Conservation (phyloP, 2,888 invertebrate genomes). For the Lasioglossum villosulum region DNA sequence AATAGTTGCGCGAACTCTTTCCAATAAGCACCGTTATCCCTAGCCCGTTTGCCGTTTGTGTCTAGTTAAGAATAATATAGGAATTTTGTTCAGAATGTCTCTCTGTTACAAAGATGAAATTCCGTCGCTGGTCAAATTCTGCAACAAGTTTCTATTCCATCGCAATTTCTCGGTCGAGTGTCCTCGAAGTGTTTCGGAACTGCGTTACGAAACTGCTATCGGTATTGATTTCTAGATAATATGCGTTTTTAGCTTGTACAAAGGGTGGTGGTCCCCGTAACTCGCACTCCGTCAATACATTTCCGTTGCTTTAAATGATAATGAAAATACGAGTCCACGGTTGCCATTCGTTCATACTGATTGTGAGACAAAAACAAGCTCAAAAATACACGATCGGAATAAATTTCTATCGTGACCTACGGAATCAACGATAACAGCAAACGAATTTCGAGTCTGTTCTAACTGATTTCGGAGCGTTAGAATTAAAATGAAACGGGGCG, state of each 20-base stretch:
- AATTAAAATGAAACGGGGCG: constrained; percentile 40
- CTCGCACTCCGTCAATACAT: no score
- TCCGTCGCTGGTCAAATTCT: background rate
- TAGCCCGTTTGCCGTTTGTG: background rate
- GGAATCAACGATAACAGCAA: background rate
- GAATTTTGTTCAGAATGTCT: background rate
- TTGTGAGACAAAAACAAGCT: no score
- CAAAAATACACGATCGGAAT: background rate
- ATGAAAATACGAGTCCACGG: no score
- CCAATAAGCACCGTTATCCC: background rate
- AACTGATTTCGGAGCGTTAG: background rate
- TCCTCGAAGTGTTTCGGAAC: background rate
- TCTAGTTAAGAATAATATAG: background rate
- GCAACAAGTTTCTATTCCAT: background rate
- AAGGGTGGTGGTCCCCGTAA: no score
- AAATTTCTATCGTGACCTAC: no score
- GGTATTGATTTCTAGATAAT: background rate
- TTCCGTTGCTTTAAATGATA: no score
- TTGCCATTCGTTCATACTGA: no score
- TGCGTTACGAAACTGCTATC: background rate
- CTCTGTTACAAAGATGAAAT: background rate
- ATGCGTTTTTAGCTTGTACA: no score
- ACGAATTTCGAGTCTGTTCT: background rate
- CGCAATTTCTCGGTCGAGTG: background rate
- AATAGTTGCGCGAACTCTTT: constrained; percentile 1